These are phyloP conservation scores for Sardina pilchardus DNA, from an alignment of 2,113 vertebrate species.

Conservation along the genomic window DNA sequence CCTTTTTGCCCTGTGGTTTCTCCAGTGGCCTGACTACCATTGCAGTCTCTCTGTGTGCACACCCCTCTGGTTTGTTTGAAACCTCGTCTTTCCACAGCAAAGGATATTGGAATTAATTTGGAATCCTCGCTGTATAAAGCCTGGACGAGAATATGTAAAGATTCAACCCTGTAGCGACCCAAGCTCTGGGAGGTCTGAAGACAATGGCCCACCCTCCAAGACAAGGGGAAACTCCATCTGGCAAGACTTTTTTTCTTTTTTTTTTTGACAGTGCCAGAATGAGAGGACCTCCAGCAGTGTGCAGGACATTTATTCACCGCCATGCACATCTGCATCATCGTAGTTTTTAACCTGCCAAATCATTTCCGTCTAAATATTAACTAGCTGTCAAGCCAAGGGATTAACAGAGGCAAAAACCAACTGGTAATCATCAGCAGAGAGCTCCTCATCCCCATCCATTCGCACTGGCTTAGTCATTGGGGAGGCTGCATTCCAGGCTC, in stretches of 20 bases:
- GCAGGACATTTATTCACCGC: neutral
- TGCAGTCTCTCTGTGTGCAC: neutral
- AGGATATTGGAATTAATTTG: neutral
- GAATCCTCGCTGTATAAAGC: neutral
- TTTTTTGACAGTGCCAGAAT: neutral
- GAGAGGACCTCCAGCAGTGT: neutral
- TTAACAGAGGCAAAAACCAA: neutral
- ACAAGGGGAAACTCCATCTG: neutral
- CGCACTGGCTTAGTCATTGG: neutral
- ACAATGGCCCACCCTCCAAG: neutral
- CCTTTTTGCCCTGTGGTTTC: neutral
- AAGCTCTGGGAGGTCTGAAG: neutral
- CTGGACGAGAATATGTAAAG: neutral
- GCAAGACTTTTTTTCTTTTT: neutral
- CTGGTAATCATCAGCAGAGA: neutral
- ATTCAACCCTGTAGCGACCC: neutral
- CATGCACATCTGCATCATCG: neutral
- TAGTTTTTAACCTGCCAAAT: neutral
- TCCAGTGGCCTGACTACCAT: neutral
- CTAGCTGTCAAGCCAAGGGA: neutral
- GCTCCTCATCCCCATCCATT: neutral
- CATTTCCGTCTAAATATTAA: neutral
- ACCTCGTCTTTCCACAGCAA: neutral
- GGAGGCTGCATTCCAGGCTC: neutral
- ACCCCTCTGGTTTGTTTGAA: neutral